Evolutionary conservation across 2,797 vertebrate species (phyloP), one percentile per base, ranked within the genome.

Genomic region (Danio choprae): DNA sequence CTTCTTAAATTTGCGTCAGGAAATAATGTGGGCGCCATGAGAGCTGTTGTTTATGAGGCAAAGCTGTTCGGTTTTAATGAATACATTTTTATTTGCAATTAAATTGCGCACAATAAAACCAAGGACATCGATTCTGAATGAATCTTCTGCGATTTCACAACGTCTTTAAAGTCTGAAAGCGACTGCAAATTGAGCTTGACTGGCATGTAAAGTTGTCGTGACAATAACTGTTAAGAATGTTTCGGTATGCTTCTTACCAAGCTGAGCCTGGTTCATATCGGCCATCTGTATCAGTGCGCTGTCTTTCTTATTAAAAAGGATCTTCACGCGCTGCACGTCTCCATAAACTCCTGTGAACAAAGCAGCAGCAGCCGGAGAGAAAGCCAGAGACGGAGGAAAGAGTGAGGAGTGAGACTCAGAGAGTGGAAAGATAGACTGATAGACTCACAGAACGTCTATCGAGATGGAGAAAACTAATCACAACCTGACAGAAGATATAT

Each of bases 281-380:
- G 96, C 96, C 97, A 99, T 98, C 94, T 98, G 97, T 91, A 99
- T 97, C 83, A 99, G 95, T 84, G 97, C 96, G 90, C 97, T 98
- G 95, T 98, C 97, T 92, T 99, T 98, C 94, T 99, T 98, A 93
- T 98, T 98, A 94, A 97, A 98, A 65, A 98, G 95, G 89, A 98
- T 98, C 93, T 99, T 99, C 95, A 98, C 97, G 81, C 97, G 96
- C 91, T 98, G 97, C 92, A 97, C 96, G 91, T 98, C 96, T 74
- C 97, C 97, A 84, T 98, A 98, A 88, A 99, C 97, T 88, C 97
- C 97, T 99, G 92, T 86, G 91, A 56, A 81, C 50, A 84, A 18
- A 86, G 79, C 63, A 83, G 80, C 67, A 83, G 74, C 78, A 86
- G 81, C 79, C 64, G 70, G 82, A 84, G 76, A 82, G 70, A 58